Base-by-base conservation (phyloP, 2,113 vertebrate species). In the Capra hircus region DNA sequence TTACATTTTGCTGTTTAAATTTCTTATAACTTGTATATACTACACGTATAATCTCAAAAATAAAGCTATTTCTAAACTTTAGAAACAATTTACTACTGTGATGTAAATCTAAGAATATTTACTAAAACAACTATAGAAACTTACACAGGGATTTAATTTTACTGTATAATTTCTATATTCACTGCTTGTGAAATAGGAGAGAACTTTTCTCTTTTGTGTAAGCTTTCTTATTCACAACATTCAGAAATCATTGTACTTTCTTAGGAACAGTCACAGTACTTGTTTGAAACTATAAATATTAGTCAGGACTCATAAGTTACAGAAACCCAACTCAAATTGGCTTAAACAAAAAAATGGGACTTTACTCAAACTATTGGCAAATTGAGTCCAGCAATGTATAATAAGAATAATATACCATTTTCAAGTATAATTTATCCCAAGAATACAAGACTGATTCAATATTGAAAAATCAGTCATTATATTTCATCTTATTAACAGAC, bases 391-490 rank as follows among this genome's bases (percentile, higher is more conserved):
- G 50, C 2, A n/a, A 80, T 67, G 19, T 59, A 71, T 43, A 84
- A 88, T 36, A 92, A 78, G 30, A 92, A 90, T 40, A 90, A 55
- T 74, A 43, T 11, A 57, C 36, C 21, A 62, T n/a, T 28, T 52
- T 14, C 11, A 87, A 87, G 13, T 59, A 5, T 67, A 13, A 11
- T 28, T 86, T 94, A 33, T 67, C 6, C 36, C 40, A 90, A 30
- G 30, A 55, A 82, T 74, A 33, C 1, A 19, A 89, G 21, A 13
- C 28, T 90, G 78, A 19, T 28, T 81, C 17, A 80, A 15, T 80
- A 92, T 96, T 97, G 21, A 97, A 91, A 60, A 74, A 62, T 74
- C 28, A 83, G 40, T 92, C 50, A 57, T 33, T 71, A 91, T 85
- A 77, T 45, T 55, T 43, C 16, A 15, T 50, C n/a, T 62, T 77